Base-by-base conservation (phyloP, 64 coral and sea anemone species). In the Pachyseris speciosa region DNA sequence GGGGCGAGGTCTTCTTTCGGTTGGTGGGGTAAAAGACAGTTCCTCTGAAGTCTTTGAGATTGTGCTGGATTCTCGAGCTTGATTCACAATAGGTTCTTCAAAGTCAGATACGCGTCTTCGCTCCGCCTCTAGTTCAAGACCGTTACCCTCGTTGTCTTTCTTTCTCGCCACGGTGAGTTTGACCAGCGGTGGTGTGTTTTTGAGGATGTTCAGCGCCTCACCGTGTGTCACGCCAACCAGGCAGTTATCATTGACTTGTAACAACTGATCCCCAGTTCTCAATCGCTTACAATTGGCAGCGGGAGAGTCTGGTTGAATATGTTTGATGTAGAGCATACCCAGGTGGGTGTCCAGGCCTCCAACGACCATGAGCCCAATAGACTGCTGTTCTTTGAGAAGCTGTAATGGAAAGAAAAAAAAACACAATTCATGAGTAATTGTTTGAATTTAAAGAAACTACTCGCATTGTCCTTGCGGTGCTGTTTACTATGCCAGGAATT, bases 291-390 rank as follows among this genome's bases (percentile, higher is more conserved):
- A 98, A 17, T 84, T 92, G 31, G 91, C 96, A 9, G 96, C 96
- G 22, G 96, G 96, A 17, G 93, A 75, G 24, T 57, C 87, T 25
- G 96, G 93, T 69, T 95, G 93, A 52, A 98, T 95, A n/a, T 92
- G 75, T 63, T 98, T 98, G 32, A 98, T 95, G 53, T 98, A 98
- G 4, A 98, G 86, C 96, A 95, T 98, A 57, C 96, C 96, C 13
- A 98, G 84, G 1, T 94, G 90, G 22, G 96, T 98, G 79, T 98
- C 96, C 37, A 95, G 69, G 33, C 96, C 96, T 25, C 96, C 96
- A 51, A 95, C 95, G 57, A 98, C 73, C 83, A 98, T 94, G 22
- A 98, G 74, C 71, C 96, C 96, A 48, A 98, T 95, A 2, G 93
- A 94, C 31, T 95, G 83, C 29, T 98, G 93, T 80, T 98, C 93